A percentile compares a stretch with the other conserved stretches of the same genome.
phyloP scores from a whole-genome alignment of 2,113 vertebrate species.

The Sander lucioperca region DNA sequence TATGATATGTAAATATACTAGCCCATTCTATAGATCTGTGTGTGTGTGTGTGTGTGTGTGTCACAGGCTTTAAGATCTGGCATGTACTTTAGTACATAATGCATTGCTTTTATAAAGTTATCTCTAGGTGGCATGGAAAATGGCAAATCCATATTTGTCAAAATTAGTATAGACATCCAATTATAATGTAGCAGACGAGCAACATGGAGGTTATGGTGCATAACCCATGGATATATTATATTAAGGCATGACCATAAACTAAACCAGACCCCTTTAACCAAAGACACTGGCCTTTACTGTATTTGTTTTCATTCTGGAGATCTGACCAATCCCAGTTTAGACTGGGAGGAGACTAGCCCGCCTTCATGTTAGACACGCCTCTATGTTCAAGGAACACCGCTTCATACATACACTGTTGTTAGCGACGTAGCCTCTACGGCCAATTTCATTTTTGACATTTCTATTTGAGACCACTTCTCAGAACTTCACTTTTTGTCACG shows the following conservation, averaged over 20 bases:
- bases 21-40: no score
- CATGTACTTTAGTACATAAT: background rate
- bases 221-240: background rate
- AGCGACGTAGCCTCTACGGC: constrained; percentile 71
- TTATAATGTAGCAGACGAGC: no score
- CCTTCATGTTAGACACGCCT: constrained; percentile 71
- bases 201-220: constrained; percentile 5
- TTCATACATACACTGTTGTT: constrained; percentile 83
- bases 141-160: background rate
- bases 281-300: constrained; percentile 32
- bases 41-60: no score
- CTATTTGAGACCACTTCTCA: constrained; percentile 24
- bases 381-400: constrained; percentile 78
- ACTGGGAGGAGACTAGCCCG: constrained; percentile 65
- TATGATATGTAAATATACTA: no score
- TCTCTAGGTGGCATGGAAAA: background rate
- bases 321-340: constrained; percentile 63
- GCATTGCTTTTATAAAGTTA: background rate
- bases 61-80: background rate
- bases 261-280: constrained; percentile 34
- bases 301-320: constrained; percentile 77
- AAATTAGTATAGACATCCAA: background rate
- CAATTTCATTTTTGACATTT: constrained; percentile 64
- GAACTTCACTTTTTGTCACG: constrained; percentile 39
- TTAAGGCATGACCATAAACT: constrained; percentile 5